phyloP scores from a whole-genome alignment of 53 echinoderm and acorn worm genomes.

The Astropecten irregularis region DNA sequence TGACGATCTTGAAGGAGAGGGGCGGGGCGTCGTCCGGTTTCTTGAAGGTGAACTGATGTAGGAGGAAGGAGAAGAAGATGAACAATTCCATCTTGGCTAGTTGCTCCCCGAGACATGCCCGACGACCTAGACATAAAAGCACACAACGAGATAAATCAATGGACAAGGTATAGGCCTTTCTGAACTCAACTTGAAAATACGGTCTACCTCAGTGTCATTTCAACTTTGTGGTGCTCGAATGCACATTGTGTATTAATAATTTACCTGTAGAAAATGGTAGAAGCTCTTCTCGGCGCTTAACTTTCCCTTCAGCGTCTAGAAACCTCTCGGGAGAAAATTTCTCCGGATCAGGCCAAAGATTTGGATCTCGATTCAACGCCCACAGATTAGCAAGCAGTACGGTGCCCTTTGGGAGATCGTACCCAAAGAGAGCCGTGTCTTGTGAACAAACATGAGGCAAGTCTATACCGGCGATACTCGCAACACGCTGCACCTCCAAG shows the following conservation, averaged over 20 bases:
- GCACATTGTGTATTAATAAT: background rate
- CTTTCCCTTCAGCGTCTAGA: conserved; percentile 20
- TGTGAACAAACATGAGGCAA: conserved; percentile 5
- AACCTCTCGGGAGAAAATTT: conserved; percentile 49
- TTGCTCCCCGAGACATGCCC: conserved; percentile 23
- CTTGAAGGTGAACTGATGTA: conserved; percentile 43
- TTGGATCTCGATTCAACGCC: conserved; percentile 32
- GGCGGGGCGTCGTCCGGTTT: background rate
- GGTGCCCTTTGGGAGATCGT: conserved; percentile 49
- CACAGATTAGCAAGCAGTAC: conserved; percentile 48
- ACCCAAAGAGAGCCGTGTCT: conserved; percentile 24
- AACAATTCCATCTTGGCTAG: conserved; percentile 41
- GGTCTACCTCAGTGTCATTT: background rate
- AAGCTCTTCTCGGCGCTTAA: conserved; percentile 1
- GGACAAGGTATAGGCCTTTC: background rate
- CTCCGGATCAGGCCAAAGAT: conserved; percentile 50
- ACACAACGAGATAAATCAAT: too few species aligned
- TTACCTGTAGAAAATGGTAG: conserved; percentile 50
- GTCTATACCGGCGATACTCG: conserved; percentile 1
- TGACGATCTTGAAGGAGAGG: background rate
- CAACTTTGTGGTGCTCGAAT: background rate
- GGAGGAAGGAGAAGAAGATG: conserved; percentile 33
- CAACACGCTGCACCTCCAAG: conserved; percentile 37
- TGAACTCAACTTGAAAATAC: background rate
- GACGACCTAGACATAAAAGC: conserved; percentile 1